These are phyloP conservation scores for Pheosia gnoma DNA, from an alignment of 2,888 invertebrate genomes.

Conservation along the genomic window DNA sequence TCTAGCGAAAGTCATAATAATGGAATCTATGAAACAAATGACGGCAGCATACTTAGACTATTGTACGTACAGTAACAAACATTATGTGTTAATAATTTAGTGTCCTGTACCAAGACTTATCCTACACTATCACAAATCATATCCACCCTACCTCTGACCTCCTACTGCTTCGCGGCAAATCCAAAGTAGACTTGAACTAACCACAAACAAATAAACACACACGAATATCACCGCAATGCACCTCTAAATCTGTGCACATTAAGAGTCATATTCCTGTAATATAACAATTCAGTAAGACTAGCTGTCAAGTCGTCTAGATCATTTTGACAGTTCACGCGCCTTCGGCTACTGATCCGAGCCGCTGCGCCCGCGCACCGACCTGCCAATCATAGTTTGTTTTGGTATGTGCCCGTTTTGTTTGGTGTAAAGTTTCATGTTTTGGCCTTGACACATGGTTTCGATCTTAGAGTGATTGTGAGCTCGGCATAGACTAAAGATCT, in stretches of 20 bases:
- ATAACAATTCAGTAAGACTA: slow-evolving; percentile 12
- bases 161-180: slow-evolving; percentile 61
- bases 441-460: slow-evolving; percentile 31
- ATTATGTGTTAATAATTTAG: background rate
- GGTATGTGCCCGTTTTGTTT: slow-evolving; percentile 48
- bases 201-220: slow-evolving; percentile 38
- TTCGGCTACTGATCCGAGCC: slow-evolving; percentile 57
- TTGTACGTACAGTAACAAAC: too few relatives aligned
- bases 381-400: slow-evolving; percentile 54
- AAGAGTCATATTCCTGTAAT: slow-evolving; percentile 11
- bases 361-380: slow-evolving; percentile 32
- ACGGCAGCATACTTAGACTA: too few relatives aligned
- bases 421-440: slow-evolving; percentile 28
- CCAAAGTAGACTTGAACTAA: slow-evolving; percentile 55
- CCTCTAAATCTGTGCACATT: slow-evolving; percentile 25
- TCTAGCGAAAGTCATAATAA: too few relatives aligned
- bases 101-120: background rate
- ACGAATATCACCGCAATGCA: background rate
- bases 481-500: background rate
- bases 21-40: too few relatives aligned
- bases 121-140: slow-evolving; percentile 12
- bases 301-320: slow-evolving; percentile 56
- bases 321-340: slow-evolving; percentile 76
- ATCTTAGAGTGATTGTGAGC: slow-evolving; percentile 15
- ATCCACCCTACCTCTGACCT: slow-evolving; percentile 50